Percentiles rank a stretch among this genome's conserved stretches.
These are phyloP conservation scores for Agrenia bidenticulata DNA, from an alignment of 2,888 invertebrate species.

Conservation along the genomic window DNA sequence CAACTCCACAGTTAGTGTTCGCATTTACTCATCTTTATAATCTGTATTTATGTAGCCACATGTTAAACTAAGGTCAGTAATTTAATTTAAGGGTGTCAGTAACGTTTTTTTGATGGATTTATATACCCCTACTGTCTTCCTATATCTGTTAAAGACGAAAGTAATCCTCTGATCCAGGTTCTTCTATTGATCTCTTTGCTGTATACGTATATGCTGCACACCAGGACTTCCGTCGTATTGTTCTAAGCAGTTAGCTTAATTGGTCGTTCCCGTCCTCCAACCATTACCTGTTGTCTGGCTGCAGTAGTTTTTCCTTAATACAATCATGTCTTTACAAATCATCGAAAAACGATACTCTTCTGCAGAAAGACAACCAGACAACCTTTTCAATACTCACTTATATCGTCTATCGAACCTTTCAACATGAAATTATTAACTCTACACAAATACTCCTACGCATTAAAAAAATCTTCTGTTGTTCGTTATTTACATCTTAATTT, in stretches of 20 bases:
- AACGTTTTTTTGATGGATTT: conserved; percentile 3
- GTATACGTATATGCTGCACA: background rate
- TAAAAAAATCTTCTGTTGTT: background rate
- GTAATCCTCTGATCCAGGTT: background rate
- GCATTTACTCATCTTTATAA: conserved; percentile 33
- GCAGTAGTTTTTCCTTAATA: background rate
- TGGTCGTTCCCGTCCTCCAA: no score
- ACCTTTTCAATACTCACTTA: conserved; percentile 7
- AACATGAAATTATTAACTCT: conserved; percentile 3
- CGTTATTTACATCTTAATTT: background rate
- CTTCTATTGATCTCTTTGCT: conserved; percentile 12
- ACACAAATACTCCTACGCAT: conserved; percentile 5
- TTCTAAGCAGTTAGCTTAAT: no score
- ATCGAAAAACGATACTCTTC: background rate
- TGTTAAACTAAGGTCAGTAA: conserved; percentile 24
- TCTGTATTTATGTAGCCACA: conserved; percentile 19
- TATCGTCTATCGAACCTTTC: background rate
- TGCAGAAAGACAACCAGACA: background rate
- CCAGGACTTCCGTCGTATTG: no score
- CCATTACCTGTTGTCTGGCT: no score
- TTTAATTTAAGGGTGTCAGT: conserved; percentile 20
- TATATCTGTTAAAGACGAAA: conserved; percentile 7
- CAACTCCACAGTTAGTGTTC: conserved; percentile 35
- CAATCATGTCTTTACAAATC: background rate
- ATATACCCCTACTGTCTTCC: conserved; percentile 12